A percentile compares a stretch with the other conserved stretches of the same genome.
These are phyloP conservation scores for Synanthedon myopaeformis DNA, from an alignment of 2,888 invertebrate species.

Conservation along the genomic window DNA sequence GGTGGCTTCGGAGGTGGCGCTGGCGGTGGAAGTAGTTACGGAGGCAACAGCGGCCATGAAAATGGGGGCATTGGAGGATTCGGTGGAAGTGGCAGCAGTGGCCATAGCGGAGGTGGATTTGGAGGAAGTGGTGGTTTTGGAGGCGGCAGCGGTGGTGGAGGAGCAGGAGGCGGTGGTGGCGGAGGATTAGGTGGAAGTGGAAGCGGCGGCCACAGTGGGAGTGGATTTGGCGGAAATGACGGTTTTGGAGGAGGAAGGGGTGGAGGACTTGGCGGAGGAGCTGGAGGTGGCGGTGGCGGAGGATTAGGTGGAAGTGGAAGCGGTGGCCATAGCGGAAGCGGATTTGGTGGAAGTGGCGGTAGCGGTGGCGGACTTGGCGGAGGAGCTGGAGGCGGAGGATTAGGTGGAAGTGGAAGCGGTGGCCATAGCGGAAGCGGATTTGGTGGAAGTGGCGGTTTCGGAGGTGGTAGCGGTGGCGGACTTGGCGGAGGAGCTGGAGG, in stretches of 20 bases:
- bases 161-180: constrained; percentile 22
- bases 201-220: constrained; percentile 16
- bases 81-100: constrained; percentile 16
- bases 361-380: constrained; percentile 13
- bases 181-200: constrained; percentile 22
- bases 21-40: constrained; percentile 11
- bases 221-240: constrained; percentile 25
- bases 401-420: constrained; percentile 16
- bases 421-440: constrained; percentile 22
- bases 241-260: constrained; percentile 11
- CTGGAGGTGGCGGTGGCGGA: constrained; percentile 22
- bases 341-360: constrained; percentile 22
- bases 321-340: constrained; percentile 17
- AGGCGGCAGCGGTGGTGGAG: constrained; percentile 14
- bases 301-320: constrained; percentile 21
- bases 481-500: constrained; percentile 19
- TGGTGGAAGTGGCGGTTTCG: constrained; percentile 19
- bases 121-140: constrained; percentile 19
- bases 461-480: constrained; percentile 12
- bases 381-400: constrained; percentile 24
- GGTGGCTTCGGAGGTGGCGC: constrained; percentile 22
- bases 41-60: constrained; percentile 15
- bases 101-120: constrained; percentile 22
- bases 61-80: constrained; percentile 23
- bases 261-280: constrained; percentile 12